phyloP scores from a whole-genome alignment of 2,888 invertebrate species.

The Creontiades dilutus region DNA sequence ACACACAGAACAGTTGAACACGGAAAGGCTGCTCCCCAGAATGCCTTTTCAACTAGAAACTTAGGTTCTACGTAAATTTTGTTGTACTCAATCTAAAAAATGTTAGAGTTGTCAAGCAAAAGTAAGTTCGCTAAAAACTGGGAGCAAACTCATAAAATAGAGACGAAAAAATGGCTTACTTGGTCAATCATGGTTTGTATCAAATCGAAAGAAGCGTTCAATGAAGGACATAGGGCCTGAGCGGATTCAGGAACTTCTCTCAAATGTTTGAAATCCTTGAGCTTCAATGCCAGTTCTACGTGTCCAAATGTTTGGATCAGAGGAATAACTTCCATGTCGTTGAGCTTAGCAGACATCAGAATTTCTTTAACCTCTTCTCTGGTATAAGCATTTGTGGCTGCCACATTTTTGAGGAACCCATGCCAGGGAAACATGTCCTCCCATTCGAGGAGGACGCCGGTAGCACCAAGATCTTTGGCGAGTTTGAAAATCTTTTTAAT shows the following conservation, averaged over 20 bases:
- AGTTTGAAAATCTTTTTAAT: constrained; percentile 82
- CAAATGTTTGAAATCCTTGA: constrained; percentile 82
- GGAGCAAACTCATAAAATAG: no score
- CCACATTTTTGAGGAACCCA: constrained; percentile 81
- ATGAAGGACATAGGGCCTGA: constrained; percentile 86
- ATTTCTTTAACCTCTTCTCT: constrained; percentile 80
- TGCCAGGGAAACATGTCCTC: constrained; percentile 90
- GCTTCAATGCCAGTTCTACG: constrained; percentile 86
- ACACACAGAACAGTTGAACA: no score
- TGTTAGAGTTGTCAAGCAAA: no score
- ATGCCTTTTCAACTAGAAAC: no score
- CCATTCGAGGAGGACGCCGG: constrained; percentile 87
- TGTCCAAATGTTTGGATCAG: constrained; percentile 89
- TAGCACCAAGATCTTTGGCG: constrained; percentile 84
- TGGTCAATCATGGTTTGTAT: constrained; percentile 86
- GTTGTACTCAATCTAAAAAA: no score
- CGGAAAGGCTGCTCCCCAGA: no score
- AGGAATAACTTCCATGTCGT: constrained; percentile 85
- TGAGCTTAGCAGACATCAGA: constrained; percentile 80
- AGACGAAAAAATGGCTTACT: constrained; percentile 78
- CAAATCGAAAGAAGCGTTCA: constrained; percentile 82
- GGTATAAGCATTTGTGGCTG: constrained; percentile 83
- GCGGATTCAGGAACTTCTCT: constrained; percentile 85
- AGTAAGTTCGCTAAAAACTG: no score
- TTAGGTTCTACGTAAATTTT: no score